Conservation (phyloP, 2,888 invertebrate species). For the Xestia sexstrigata region DNA sequence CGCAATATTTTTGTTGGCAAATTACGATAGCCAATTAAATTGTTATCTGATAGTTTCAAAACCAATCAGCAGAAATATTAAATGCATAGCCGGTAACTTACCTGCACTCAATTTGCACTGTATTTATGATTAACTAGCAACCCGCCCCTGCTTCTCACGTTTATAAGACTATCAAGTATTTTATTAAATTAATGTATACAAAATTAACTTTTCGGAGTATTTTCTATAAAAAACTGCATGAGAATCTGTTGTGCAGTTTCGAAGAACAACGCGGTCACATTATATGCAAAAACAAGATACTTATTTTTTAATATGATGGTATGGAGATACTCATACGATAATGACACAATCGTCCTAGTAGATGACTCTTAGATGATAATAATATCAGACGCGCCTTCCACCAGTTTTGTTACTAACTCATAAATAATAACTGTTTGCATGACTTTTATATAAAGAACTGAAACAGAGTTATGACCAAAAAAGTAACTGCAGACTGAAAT, state of each 20-base stretch:
- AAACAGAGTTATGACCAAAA: background rate
- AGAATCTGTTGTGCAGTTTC: background rate
- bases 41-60: background rate
- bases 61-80: background rate
- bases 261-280: background rate
- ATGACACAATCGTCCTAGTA: background rate
- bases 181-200: background rate
- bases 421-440: slow-evolving; percentile 7
- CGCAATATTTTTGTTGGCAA: background rate
- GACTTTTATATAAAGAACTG: slow-evolving; percentile 2
- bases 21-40: background rate
- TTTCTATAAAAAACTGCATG: background rate
- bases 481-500: background rate
- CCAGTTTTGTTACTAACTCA: background rate
- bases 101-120: background rate
- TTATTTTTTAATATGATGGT: background rate
- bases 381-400: background rate
- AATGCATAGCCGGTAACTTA: too few species aligned
- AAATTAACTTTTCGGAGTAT: background rate
- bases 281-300: background rate
- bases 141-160: background rate
- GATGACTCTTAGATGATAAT: background rate
- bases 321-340: background rate
- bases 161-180: background rate
- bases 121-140: background rate